Evolutionary conservation across 2,797 vertebrate species (phyloP).

Genomic region (Moxostoma hubbsi): DNA sequence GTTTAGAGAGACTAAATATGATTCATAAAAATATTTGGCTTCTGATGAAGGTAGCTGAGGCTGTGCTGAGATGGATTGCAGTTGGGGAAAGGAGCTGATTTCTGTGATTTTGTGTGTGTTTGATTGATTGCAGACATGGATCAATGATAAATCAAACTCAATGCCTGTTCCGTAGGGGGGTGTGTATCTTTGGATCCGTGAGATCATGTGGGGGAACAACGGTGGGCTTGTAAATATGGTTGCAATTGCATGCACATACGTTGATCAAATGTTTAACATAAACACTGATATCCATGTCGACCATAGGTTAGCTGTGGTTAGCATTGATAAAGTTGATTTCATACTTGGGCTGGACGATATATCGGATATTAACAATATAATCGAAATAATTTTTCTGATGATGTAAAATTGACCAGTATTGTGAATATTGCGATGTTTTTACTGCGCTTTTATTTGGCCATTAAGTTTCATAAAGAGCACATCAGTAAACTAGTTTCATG

Average conservation of each 20-base stretch:
- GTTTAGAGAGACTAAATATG: constrained; percentile 77
- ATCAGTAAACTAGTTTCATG: too few species aligned
- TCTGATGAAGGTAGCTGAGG: constrained; percentile 76
- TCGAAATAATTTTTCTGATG: too few species aligned
- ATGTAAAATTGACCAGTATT: too few species aligned
- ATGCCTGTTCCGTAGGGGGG: constrained; percentile 68
- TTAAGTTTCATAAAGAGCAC: too few species aligned
- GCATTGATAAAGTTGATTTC: background rate
- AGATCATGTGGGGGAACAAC: constrained; percentile 68
- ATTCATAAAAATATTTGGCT: constrained; percentile 81
- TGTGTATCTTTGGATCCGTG: constrained; percentile 72
- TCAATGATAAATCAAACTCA: constrained; percentile 80
- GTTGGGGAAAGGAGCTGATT: constrained; percentile 79
- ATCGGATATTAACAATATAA: too few species aligned
- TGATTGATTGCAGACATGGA: constrained; percentile 80
- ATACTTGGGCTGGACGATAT: too few species aligned
- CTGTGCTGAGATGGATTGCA: constrained; percentile 76
- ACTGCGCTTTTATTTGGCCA: too few species aligned
- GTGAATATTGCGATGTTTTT: too few species aligned
- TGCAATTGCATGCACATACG: constrained; percentile 45
- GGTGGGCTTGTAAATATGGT: constrained; percentile 73
- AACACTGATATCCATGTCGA: too few species aligned
- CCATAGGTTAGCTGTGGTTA: background rate
- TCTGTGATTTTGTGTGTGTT: constrained; percentile 76
- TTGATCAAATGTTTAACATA: too few species aligned